These are phyloP conservation scores for Rhamnusium bicolor DNA, from an alignment of 2,888 invertebrate genomes.

Conservation along the genomic window DNA sequence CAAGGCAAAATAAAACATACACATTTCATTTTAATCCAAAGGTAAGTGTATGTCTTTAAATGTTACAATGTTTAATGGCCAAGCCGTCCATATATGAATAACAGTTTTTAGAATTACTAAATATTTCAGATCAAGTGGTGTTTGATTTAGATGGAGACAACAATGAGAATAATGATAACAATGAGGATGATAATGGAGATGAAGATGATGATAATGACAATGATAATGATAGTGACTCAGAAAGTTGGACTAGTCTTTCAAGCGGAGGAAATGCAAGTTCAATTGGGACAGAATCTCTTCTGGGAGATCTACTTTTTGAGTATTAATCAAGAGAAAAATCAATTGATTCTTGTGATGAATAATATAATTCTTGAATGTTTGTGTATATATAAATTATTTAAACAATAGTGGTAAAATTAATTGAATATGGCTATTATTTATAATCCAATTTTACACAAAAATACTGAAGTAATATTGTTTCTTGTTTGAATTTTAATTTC, in stretches of 20 bases:
- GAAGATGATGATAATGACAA: conserved; percentile 54
- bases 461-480: conserved; percentile 2
- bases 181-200: conserved; percentile 56
- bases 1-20: background rate
- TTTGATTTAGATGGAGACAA: conserved; percentile 68
- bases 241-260: conserved; percentile 55
- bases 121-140: conserved; percentile 55
- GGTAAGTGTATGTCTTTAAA: background rate
- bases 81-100: background rate
- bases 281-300: conserved; percentile 43
- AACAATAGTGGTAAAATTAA: conserved; percentile 15
- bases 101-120: background rate
- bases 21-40: background rate
- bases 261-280: conserved; percentile 44
- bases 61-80: background rate
- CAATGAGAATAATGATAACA: conserved; percentile 70
- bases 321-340: conserved; percentile 15
- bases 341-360: conserved; percentile 9
- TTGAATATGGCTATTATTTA: conserved; percentile 5
- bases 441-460: conserved; percentile 11
- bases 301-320: conserved; percentile 47
- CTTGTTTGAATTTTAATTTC: conserved; percentile 1
- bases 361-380: conserved; percentile 16
- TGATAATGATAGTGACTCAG: conserved; percentile 50
- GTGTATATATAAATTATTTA: conserved; percentile 21